Percentiles rank a stretch among this genome's conserved stretches.
Conservation (phyloP, 2,113 vertebrate species). For the Bufo gargarizans region DNA sequence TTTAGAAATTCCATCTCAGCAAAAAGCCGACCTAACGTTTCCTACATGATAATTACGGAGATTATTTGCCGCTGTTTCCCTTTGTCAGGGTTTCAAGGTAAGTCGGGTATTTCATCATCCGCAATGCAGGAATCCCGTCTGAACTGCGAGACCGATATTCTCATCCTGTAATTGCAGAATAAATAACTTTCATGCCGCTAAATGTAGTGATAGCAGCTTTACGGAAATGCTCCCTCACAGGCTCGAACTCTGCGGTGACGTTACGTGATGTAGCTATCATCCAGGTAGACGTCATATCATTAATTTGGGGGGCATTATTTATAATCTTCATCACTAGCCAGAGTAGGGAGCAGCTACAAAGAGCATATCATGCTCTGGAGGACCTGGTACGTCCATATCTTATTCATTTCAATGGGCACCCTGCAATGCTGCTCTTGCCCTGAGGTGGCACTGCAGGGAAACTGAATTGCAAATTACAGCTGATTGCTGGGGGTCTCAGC, state of each 20-base stretch:
- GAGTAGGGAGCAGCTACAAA: too few species aligned
- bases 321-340: too few species aligned
- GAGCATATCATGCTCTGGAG: not conserved
- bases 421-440: too few species aligned
- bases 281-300: too few species aligned
- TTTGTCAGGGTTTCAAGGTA: not conserved
- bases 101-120: not conserved
- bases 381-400: not conserved
- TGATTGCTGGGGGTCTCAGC: too few species aligned
- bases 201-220: not conserved
- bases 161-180: not conserved
- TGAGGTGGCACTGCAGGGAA: too few species aligned
- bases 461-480: too few species aligned
- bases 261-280: too few species aligned
- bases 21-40: slow-evolving; percentile 3
- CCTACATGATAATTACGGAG: slow-evolving; percentile 15
- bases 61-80: not conserved
- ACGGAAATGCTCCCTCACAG: not conserved
- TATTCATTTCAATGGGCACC: too few species aligned
- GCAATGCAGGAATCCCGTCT: slow-evolving; percentile 12
- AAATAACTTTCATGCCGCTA: not conserved
- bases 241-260: too few species aligned
- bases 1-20: slow-evolving; percentile 14
- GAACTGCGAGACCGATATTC: not conserved
- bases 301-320: too few species aligned